A percentile compares a stretch with the other conserved stretches of the same genome.
phyloP scores from a whole-genome alignment of 2,888 invertebrate species.

The Physocephala rufipes region DNA sequence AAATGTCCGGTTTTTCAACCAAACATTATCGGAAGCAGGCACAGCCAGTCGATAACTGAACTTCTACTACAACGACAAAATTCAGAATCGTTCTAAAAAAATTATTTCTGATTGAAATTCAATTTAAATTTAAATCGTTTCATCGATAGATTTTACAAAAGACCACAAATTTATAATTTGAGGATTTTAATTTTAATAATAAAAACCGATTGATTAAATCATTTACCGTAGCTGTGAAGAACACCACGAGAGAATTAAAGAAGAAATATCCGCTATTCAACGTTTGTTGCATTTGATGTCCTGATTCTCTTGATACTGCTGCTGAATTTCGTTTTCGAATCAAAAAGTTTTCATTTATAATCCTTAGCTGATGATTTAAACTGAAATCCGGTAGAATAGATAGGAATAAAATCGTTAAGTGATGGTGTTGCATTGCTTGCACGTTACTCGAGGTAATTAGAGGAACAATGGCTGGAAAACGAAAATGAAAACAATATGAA shows the following conservation, averaged over 20 bases:
- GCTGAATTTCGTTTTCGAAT: slow-evolving; percentile 48
- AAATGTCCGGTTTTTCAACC: no score
- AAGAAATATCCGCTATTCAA: slow-evolving; percentile 49
- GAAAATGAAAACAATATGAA: slow-evolving; percentile 20
- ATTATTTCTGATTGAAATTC: neutral
- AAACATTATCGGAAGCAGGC: no score
- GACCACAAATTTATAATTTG: neutral
- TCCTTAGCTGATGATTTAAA: slow-evolving; percentile 61
- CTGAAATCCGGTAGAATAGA: slow-evolving; percentile 63
- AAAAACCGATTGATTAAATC: neutral
- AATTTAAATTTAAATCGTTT: no score
- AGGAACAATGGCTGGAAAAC: slow-evolving; percentile 57
- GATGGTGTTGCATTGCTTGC: slow-evolving; percentile 55
- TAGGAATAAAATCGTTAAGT: slow-evolving; percentile 52
- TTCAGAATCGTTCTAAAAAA: no score
- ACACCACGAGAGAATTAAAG: slow-evolving; percentile 45
- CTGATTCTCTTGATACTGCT: slow-evolving; percentile 10
- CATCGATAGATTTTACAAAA: no score
- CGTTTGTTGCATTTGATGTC: slow-evolving; percentile 11
- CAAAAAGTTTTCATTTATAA: slow-evolving; percentile 61
- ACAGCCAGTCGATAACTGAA: no score
- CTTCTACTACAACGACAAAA: no score
- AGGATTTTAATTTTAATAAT: neutral
- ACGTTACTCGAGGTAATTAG: slow-evolving; percentile 58
- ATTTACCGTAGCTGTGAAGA: slow-evolving; percentile 41